Base-by-base conservation (phyloP, 2,113 vertebrate genomes). In the Thalassoma bifasciatum region DNA sequence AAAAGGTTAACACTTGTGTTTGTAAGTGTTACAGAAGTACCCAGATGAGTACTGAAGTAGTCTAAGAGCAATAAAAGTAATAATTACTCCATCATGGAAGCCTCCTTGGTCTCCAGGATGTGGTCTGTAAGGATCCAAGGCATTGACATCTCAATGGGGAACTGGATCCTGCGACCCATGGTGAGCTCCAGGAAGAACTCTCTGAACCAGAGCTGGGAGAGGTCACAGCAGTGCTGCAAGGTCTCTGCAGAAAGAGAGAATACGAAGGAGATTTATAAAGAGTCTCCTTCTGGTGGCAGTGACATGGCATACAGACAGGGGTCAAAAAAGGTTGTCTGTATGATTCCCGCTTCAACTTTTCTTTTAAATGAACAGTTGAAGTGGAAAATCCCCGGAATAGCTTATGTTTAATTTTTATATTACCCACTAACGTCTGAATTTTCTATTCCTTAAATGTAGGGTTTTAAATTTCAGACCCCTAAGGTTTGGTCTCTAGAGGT, bases 71-170 rank as follows among this genome's bases (percentile, higher is more conserved):
- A 17, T 47, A 5, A 47, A 47, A 47, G 46, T 21, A 49, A 94
- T 21, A 49, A 94, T 94, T 94, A 99, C 98, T 99, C 98, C 98
- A 99, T 99, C 98, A 99, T 99, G 51, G 97, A 99, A 14, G 98
- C 95, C 58, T 99, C 98, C 93, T 99, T 99, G 90, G 98, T 99
- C 91, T 99, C 98, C 92, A 99, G 88, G 84, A 99, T 99, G 73
- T 99, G 98, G 91, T 99, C 98, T 0, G 98, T 99, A 78, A 99
- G 96, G 92, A 99, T 99, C 98, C 98, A 99, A 14, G 98, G 98
- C 98, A 99, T 99, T 79, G 98, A 99, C 98, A 99, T 99, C 93
- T 99, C 98, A 0, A 99, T 99, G 53, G 98, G 98, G 89, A 99
- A 99, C 94, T 99, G 98, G 90, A 99, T 99, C 72, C 98, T 95